Base-by-base conservation (phyloP, 1,140 invertebrate species). In the Yoshiicerus persimilis region DNA sequence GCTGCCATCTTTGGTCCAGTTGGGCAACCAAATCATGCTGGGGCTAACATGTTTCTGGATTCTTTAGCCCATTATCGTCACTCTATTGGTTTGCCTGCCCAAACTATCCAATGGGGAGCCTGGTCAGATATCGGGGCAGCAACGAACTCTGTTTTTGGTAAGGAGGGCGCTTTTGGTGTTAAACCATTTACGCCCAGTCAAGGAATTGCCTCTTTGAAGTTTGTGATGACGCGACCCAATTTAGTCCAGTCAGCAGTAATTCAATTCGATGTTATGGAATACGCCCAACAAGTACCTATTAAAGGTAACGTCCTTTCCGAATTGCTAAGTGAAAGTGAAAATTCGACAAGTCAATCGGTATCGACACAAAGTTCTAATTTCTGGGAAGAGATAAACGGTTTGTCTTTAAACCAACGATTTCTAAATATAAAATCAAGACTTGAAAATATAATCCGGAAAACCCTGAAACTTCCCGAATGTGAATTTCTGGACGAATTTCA, bases 1-100 rank as follows among this genome's bases (percentile, higher is more conserved):
- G 38, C 34, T 0, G 23, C 80, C 0, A 41, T 77, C 8, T 16
- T 62, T 5, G 77, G 38, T n/a, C 9, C 77, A 1, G 10, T 56
- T n/a, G 87, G 87, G 0, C 87, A 87, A 41, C 2, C 23, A 16
- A 87, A 87, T 34, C 47, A 87, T 30, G 0, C 27, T 1, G 39
- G 39, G 13, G 87, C 87, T 16, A 87, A 87, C 32, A 13, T 10
- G n/a, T 87, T 84, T 47, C 23, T 83, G n/a, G 87, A 87, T 41
- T 23, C 87, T 1, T 87, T 87, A n/a, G 77, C 39, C 0, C 25
- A 64, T 38, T 87, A 84, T 41, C 38, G 87, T 0, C n/a, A 27
- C 13, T 56, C 75, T 0, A 1, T 62, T 5, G 87, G 87, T 8
- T n/a, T 87, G 0, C 87, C 87, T 1, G 75, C 77, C 0, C 32